Base-by-base conservation (phyloP, 2,113 vertebrate species). In the Casuarius casuarius region DNA sequence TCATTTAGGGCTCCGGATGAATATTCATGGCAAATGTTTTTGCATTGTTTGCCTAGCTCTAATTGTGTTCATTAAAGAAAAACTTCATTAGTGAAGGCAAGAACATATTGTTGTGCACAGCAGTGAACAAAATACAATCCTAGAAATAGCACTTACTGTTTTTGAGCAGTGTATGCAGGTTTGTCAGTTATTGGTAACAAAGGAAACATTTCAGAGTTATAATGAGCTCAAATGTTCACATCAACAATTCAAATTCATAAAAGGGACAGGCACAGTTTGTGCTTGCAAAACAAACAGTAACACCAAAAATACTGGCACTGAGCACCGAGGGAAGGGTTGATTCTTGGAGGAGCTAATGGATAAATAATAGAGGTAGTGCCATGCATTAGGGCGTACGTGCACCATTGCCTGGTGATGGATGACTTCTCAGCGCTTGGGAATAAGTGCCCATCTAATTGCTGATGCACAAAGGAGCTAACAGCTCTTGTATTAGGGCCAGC, bases 21-120 rank as follows among this genome's bases (percentile, higher is more conserved):
- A 97, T 96, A 95, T 89, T 94, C 94, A 97, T 92, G 44, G 76
- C 0, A 89, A 96, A 97, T 85, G 88, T 94, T 97, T 94, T 85
- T 87, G 71, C 92, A 92, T 91, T 97, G 87, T 97, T 97, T 96
- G 68, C 91, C 48, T 94, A 82, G 71, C 91, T 90, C 82, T 97
- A 96, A 97, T 96, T 94, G 95, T 75, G 74, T 94, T 97, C 91
- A 93, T 96, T 95, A 96, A 90, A 97, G 87, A 74, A 94, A 95
- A 96, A 78, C 86, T 92, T 94, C 94, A 96, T 97, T 93, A 93
- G 85, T 0, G 0, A 80, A 96, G 54, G 83, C 74, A 94, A 71
- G 49, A 92, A 82, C 94, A 94, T 94, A 84, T 95, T 97, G 95
- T 92, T 89, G 76, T 78, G 81, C 78, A 94, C 66, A 82, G 89